Evolutionary conservation across 2,797 vertebrate genomes (phyloP).

Genomic region (Acanthis flammea): DNA sequence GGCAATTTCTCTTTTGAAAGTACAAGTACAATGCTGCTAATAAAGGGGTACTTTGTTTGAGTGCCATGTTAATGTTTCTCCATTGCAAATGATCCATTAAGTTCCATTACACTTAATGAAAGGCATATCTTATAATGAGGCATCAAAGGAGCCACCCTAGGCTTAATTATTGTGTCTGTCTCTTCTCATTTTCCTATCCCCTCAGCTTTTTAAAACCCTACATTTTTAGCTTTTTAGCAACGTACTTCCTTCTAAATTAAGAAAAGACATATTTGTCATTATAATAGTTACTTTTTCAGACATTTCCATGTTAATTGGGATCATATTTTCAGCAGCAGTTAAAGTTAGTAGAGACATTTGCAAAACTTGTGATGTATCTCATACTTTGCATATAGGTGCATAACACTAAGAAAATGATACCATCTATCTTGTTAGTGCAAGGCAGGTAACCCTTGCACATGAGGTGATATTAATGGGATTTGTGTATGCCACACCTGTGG

Average conservation of each 20-base stretch:
- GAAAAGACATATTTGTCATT: background rate
- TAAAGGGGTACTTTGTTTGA: background rate
- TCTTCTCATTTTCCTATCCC: background rate
- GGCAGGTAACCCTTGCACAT: background rate
- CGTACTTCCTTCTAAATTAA: background rate
- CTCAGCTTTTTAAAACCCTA: conserved; percentile 9
- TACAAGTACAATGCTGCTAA: background rate
- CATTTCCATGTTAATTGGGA: conserved; percentile 32
- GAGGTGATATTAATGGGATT: background rate
- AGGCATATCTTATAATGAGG: conserved; percentile 17
- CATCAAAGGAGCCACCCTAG: background rate
- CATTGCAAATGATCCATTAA: conserved; percentile 42
- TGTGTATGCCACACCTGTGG: background rate
- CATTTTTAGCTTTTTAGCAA: background rate
- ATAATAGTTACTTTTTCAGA: background rate
- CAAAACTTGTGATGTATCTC: background rate
- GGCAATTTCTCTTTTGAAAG: background rate
- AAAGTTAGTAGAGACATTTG: background rate
- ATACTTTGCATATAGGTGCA: background rate
- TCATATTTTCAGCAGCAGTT: conserved; percentile 16
- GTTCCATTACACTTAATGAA: conserved; percentile 53
- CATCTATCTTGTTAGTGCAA: background rate
- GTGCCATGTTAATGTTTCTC: background rate
- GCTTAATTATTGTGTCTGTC: conserved; percentile 37
- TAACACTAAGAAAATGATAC: background rate